Evolutionary conservation across 2,113 vertebrate genomes (phyloP).

Genomic region (Alaudala cheleensis): DNA sequence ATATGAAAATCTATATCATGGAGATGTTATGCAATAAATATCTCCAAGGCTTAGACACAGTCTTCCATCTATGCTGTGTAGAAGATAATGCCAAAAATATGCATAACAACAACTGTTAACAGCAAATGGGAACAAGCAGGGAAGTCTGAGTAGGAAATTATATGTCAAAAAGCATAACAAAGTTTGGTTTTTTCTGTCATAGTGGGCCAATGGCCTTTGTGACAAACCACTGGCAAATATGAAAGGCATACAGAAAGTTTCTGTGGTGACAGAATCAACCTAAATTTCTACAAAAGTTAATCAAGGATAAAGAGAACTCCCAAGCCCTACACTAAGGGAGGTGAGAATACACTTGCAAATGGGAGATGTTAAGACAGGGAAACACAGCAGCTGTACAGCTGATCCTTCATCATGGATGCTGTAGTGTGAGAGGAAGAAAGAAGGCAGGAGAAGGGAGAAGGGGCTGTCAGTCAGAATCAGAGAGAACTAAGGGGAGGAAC

Average conservation of each 20-base stretch:
- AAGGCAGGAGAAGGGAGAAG: neutral
- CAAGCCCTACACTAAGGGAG: neutral
- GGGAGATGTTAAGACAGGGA: neutral
- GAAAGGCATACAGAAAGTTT: neutral
- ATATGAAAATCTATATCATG: slow-evolving; percentile 1
- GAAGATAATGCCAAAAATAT: neutral
- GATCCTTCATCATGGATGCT: neutral
- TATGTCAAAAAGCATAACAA: neutral
- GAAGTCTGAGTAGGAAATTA: neutral
- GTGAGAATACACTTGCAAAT: neutral
- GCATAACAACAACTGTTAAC: neutral
- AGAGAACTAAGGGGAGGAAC: neutral
- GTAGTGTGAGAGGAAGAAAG: neutral
- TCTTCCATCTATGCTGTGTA: neutral
- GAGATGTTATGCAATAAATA: neutral
- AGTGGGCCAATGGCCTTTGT: fast-evolving
- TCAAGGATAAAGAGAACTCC: neutral
- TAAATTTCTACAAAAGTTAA: neutral
- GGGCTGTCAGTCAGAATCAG: neutral
- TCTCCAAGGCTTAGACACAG: neutral
- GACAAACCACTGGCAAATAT: neutral
- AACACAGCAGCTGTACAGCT: neutral
- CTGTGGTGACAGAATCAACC: neutral
- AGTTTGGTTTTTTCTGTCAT: fast-evolving
- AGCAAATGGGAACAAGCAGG: neutral